Percentiles rank a stretch among this genome's conserved stretches.
These are phyloP conservation scores for Heliconius himera DNA, from an alignment of 1,140 invertebrate genomes.

Conservation along the genomic window DNA sequence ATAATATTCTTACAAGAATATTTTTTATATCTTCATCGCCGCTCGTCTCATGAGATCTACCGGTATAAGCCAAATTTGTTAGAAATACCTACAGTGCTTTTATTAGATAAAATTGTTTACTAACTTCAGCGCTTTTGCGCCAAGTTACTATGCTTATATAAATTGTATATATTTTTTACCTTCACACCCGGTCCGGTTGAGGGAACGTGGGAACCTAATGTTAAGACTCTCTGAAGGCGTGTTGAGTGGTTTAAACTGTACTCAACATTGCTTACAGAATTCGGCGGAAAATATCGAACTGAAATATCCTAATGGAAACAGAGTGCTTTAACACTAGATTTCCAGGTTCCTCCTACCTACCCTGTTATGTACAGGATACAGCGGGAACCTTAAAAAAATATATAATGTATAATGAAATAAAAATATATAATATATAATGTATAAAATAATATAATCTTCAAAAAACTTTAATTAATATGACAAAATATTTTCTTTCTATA, in stretches of 20 bases:
- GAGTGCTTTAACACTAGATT: too few relatives aligned
- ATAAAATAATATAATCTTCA: too few relatives aligned
- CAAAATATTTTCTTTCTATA: slow-evolving; percentile 36
- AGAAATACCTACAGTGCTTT: background rate
- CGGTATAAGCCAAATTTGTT: background rate
- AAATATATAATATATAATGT: too few relatives aligned
- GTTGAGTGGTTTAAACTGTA: too few relatives aligned
- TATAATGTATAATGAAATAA: background rate
- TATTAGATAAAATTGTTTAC: background rate
- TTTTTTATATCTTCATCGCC: background rate
- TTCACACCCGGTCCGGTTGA: too few relatives aligned
- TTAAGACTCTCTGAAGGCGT: too few relatives aligned
- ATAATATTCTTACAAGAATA: background rate
- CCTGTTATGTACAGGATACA: background rate
- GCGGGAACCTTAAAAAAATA: background rate
- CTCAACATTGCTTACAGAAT: too few relatives aligned
- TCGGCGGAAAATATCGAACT: too few relatives aligned
- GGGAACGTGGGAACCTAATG: too few relatives aligned
- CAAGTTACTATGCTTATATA: background rate
- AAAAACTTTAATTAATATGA: background rate
- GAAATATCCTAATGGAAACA: too few relatives aligned
- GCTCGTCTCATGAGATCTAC: background rate
- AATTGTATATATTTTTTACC: too few relatives aligned
- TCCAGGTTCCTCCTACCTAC: too few relatives aligned
- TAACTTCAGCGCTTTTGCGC: background rate